Evolutionary conservation across 1,140 invertebrate genomes (phyloP).

Genomic region (Drosophila nasuta): DNA sequence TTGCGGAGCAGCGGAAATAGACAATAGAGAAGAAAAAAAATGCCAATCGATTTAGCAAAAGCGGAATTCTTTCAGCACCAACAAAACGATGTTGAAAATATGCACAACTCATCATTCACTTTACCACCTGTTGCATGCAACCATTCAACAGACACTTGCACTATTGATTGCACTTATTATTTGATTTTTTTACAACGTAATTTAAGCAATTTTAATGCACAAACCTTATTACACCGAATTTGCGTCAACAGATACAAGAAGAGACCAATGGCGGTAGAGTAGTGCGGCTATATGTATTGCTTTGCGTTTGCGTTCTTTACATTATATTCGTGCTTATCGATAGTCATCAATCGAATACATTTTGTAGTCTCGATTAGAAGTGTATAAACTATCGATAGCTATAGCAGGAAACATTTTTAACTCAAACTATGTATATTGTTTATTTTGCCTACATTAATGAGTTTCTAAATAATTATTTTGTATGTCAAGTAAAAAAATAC

Average conservation of each 20-base stretch:
- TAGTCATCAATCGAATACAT: slow-evolving; percentile 17
- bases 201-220: slow-evolving; percentile 43
- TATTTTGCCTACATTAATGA: no score
- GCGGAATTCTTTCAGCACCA: slow-evolving; percentile 34
- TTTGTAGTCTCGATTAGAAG: neutral
- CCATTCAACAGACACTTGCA: slow-evolving; percentile 18
- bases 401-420: no score
- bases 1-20: slow-evolving; percentile 56
- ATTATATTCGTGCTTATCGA: slow-evolving; percentile 1
- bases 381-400: neutral
- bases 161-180: slow-evolving; percentile 30
- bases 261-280: slow-evolving; percentile 62
- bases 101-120: slow-evolving; percentile 51
- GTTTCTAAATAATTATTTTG: no score
- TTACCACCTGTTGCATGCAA: slow-evolving; percentile 45
- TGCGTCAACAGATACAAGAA: slow-evolving; percentile 65
- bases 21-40: slow-evolving; percentile 81
- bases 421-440: no score
- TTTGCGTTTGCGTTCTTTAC: slow-evolving; percentile 6
- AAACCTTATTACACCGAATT: slow-evolving; percentile 46
- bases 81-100: slow-evolving; percentile 31
- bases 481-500: no score
- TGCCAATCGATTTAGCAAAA: slow-evolving; percentile 72
- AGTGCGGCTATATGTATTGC: slow-evolving; percentile 50
- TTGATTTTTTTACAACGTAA: slow-evolving; percentile 14